Evolutionary conservation across 1,140 invertebrate species (phyloP), one percentile per base, ranked within the genome.

Genomic region (Lucilia sericata): DNA sequence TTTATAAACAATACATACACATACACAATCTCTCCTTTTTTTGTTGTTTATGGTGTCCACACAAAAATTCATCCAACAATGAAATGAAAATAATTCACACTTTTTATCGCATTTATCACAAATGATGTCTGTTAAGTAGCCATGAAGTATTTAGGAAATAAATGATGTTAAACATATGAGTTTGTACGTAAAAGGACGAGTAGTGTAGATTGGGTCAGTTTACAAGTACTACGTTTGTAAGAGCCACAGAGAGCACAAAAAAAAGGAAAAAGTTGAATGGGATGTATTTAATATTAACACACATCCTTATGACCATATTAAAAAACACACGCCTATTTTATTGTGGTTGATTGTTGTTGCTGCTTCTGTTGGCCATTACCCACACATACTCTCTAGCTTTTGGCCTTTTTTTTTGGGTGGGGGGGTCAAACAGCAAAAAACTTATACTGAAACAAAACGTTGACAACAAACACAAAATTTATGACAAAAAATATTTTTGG

Each of bases 91-190:
- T 80, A 80, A 80, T 80, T 80, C 76, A 80, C 76, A 80, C 36
- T 80, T 80, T n/a, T 80, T 80, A 80, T 80, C 76, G 19, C 42
- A 80, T 80, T 80, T 80, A 80, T 80, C 76, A 49, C 21, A 80
- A 78, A 80, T 80, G 76, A 80, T 51, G 19, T 21, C 76, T 80
- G 76, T 51, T 80, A 80, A 80, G 76, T 80, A 80, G 42, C 76
- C 19, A 80, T 80, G 76, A 80, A 80, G 76, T 80, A 80, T 80
- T 80, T 80, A 80, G 42, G 76, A 80, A 80, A 80, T 80, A 80
- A 80, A 80, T 80, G 42, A 51, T 80, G 19, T 49, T 80, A 36
- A 78, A 47, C 42, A 30, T 51, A 47, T 78, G 42, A 36, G 7
- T 74, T 19, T 30, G 25, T 30, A 30, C 19, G 70, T 74, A 10